Evolutionary conservation across 2,797 vertebrate species (phyloP), one percentile per base, ranked within the genome.

Genomic region (Garrulus glandarius): DNA sequence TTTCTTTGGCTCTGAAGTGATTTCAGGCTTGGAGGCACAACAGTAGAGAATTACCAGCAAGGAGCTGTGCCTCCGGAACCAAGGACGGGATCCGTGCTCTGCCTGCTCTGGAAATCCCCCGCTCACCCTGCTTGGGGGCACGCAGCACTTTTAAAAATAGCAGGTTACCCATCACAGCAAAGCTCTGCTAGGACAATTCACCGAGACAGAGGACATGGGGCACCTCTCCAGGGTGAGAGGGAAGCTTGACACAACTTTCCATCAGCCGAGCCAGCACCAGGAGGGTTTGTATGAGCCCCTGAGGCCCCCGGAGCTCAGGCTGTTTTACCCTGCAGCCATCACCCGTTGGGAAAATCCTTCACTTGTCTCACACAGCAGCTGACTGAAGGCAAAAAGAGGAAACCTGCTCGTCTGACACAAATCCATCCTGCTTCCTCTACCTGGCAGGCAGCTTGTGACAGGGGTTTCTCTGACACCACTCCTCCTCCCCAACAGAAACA

Each of bases 1-100:
- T 88, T 91, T 83, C 90, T 91, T 91, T 92, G 90, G 83, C 92
- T 63, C 49, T 34, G 37, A 78, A 60, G 44, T 15, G 17, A 26
- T 30, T 64, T 23, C 39, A 71, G 75, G 56, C 84, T 34, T 1
- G 0, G 49, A 53, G 37, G 49, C 1, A 9, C 52, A 65, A 55
- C 2, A 15, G 67, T 43, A 65, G 70, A 83, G 65, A 20, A 11
- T 32, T 74, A 78, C 49, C 72, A 60, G 50, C 27, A 52, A 52
- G n/a, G 47, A 78, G 74, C 80, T 27, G 32, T 1, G 20, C 44
- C 79, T 77, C 43, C 4, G 1, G 50, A 81, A 49, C 49, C 3
- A 13, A 50, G 71, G 23, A n/a, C 1, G 0, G 46, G 89, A 77
- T 34, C 29, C 0, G 6, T 3, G 49, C 88, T 68, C 34, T 47